phyloP scores from a whole-genome alignment of 2,113 vertebrate genomes.

The Scomber japonicus region DNA sequence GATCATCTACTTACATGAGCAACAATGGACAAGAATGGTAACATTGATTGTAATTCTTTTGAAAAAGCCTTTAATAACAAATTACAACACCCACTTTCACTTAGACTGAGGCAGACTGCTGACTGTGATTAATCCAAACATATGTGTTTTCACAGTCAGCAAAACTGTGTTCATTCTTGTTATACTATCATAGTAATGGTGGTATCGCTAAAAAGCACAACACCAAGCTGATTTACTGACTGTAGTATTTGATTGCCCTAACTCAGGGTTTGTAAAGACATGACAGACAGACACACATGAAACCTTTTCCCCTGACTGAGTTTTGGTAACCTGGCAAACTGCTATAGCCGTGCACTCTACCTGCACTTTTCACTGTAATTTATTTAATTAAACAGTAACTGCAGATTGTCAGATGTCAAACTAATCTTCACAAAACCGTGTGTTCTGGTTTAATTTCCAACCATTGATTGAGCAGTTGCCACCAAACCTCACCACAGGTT shows the following conservation, averaged over 20 bases:
- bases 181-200: neutral
- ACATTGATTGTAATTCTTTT: neutral
- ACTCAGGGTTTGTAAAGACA: neutral
- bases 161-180: neutral
- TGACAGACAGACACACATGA: neutral
- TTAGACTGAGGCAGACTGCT: neutral
- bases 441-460: slow-evolving; percentile 25
- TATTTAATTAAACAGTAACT: neutral
- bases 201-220: neutral
- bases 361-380: neutral
- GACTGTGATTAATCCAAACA: slow-evolving; percentile 3
- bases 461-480: slow-evolving; percentile 3
- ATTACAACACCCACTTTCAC: slow-evolving; percentile 17
- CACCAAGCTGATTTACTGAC: neutral
- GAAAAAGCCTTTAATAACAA: neutral
- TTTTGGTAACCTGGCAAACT: neutral
- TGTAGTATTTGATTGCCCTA: neutral
- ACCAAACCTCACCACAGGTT: slow-evolving; percentile 19
- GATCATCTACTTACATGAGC: too few relatives aligned
- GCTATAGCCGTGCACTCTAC: neutral
- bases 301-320: neutral
- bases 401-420: slow-evolving; percentile 18
- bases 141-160: neutral
- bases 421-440: neutral
- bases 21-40: neutral